Percentiles rank a stretch among this genome's conserved stretches.
phyloP scores from a whole-genome alignment of 1,140 invertebrate species.

The Hirudo medicinalis region DNA sequence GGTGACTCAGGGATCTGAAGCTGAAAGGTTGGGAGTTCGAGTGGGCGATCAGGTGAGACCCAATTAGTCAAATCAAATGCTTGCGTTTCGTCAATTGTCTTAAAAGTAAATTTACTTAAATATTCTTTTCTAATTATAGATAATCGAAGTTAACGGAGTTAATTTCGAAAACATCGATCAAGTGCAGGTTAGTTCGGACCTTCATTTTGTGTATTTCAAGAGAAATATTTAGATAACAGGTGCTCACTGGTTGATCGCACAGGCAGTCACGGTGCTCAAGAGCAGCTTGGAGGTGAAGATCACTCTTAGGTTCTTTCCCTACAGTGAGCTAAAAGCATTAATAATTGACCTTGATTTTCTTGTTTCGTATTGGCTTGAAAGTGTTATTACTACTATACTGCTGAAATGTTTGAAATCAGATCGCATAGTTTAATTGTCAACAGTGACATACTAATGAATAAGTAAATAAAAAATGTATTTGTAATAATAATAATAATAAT shows the following conservation, averaged over 20 bases:
- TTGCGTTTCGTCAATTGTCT: no score
- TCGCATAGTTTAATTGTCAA: no score
- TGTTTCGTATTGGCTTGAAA: no score
- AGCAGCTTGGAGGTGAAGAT: not conserved
- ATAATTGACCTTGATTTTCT: no score
- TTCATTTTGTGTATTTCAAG: not conserved
- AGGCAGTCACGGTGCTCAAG: not conserved
- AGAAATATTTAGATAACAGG: no score
- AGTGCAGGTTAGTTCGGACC: conserved; percentile 28
- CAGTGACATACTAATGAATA: no score
- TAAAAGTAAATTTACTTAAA: not conserved
- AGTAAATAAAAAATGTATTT: no score
- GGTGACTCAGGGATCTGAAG: conserved; percentile 38
- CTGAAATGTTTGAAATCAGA: no score
- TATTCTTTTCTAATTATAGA: conserved; percentile 27
- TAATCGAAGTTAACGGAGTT: conserved; percentile 35
- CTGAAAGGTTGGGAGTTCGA: conserved; percentile 34
- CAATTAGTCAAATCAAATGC: no score
- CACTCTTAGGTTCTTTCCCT: conserved; percentile 2
- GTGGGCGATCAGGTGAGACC: conserved; percentile 36
- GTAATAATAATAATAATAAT: no score
- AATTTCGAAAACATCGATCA: conserved; percentile 38
- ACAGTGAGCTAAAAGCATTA: no score
- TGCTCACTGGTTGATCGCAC: not conserved
- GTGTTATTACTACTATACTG: no score